Conservation (phyloP, 2,888 invertebrate genomes). For the Sericinus montela region DNA sequence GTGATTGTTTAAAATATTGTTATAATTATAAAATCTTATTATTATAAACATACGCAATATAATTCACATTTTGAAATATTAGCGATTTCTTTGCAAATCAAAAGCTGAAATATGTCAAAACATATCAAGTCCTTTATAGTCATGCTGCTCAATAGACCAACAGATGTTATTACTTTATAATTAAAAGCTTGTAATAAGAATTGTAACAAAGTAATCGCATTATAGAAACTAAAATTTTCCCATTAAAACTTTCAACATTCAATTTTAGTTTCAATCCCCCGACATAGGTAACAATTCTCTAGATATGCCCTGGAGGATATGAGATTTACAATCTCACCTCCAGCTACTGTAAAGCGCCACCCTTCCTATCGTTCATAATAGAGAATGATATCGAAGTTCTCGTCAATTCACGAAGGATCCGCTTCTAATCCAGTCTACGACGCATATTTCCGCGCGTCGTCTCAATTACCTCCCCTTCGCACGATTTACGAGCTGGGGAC, state of each 20-base stretch:
- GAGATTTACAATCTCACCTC: neutral
- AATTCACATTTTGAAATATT: too few species aligned
- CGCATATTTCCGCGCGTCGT: constrained; percentile 11
- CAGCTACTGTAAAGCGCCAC: neutral
- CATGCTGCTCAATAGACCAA: too few species aligned
- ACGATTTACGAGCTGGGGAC: neutral
- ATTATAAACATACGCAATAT: too few species aligned
- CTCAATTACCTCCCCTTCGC: constrained; percentile 11
- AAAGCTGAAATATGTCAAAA: too few species aligned
- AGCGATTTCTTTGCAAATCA: too few species aligned
- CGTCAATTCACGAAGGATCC: constrained; percentile 3
- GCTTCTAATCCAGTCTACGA: constrained; percentile 12
- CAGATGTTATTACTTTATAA: too few species aligned
- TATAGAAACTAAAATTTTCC: neutral
- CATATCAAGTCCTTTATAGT: too few species aligned
- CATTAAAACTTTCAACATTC: constrained; percentile 1
- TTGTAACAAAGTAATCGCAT: too few species aligned
- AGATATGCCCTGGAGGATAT: neutral
- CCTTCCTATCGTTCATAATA: neutral
- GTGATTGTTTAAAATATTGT: too few species aligned
- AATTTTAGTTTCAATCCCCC: neutral
- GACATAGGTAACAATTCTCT: neutral
- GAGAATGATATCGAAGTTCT: neutral
- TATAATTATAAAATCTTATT: too few species aligned
- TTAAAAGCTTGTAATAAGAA: too few species aligned